A percentile compares a stretch with the other conserved stretches of the same genome.
phyloP scores from a whole-genome alignment of 2,888 invertebrate genomes.

The Spilarctia lutea region DNA sequence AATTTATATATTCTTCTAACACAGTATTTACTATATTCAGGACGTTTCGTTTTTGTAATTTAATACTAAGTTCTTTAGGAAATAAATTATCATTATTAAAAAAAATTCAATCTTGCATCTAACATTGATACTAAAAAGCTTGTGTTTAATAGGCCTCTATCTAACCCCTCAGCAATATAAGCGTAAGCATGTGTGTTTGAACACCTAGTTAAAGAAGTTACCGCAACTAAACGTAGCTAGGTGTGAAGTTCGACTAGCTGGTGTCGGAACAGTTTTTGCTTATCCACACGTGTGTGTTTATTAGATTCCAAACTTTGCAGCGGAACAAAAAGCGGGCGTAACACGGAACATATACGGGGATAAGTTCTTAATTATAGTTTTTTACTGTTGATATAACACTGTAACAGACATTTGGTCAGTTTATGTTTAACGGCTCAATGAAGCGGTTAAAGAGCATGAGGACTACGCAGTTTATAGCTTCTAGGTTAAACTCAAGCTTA shows the following conservation, averaged over 20 bases:
- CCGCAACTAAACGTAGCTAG: neutral
- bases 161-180: neutral
- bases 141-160: neutral
- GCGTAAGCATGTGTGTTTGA: neutral
- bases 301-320: slow-evolving; percentile 15
- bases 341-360: neutral
- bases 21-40: no score
- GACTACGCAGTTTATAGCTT: no score
- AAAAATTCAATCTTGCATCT: no score
- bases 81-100: no score
- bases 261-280: slow-evolving; percentile 17
- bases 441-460: no score
- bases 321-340: slow-evolving; percentile 6
- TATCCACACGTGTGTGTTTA: slow-evolving; percentile 3
- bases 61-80: no score
- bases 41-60: no score
- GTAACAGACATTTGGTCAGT: neutral
- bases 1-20: no score
- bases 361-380: slow-evolving; percentile 8
- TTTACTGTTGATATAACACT: neutral
- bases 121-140: no score
- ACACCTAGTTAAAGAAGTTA: neutral
- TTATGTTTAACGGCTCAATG: no score
- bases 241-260: neutral
- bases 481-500: no score